phyloP scores from a whole-genome alignment of 2,113 vertebrate species.

The Athene noctua region DNA sequence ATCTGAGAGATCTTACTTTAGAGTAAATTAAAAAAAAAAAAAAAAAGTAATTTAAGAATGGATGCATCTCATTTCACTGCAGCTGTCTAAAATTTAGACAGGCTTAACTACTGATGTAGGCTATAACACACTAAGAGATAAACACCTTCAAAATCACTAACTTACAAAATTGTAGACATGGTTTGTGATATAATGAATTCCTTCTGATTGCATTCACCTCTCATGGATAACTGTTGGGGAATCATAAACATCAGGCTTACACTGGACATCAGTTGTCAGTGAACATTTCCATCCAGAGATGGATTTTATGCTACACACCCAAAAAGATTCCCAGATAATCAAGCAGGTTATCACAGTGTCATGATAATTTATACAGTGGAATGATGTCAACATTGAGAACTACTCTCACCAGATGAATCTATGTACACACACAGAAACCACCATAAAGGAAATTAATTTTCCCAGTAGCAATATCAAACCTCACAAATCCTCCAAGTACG shows the following conservation, averaged over 20 bases:
- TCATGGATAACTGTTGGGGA: background rate
- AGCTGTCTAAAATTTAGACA: background rate
- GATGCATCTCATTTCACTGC: background rate
- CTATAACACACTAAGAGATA: background rate
- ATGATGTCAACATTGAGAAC: background rate
- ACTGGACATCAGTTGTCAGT: background rate
- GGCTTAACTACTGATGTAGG: background rate
- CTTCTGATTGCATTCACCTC: background rate
- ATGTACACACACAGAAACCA: background rate
- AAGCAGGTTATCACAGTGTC: background rate
- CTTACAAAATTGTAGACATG: background rate
- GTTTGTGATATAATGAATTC: background rate
- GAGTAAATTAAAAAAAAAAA: background rate
- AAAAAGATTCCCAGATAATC: background rate
- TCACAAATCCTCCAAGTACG: background rate
- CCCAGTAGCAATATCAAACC: background rate
- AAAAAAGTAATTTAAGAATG: background rate
- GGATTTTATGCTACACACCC: background rate
- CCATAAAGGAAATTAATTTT: background rate
- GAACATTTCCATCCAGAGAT: background rate
- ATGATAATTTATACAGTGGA: background rate
- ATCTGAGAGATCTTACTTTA: background rate
- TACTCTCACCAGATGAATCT: background rate
- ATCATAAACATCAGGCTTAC: background rate
- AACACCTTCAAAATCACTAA: background rate